Percentiles rank a stretch among this genome's conserved stretches.
phyloP scores from a whole-genome alignment of 2,113 vertebrate species.

The Panthera leo region DNA sequence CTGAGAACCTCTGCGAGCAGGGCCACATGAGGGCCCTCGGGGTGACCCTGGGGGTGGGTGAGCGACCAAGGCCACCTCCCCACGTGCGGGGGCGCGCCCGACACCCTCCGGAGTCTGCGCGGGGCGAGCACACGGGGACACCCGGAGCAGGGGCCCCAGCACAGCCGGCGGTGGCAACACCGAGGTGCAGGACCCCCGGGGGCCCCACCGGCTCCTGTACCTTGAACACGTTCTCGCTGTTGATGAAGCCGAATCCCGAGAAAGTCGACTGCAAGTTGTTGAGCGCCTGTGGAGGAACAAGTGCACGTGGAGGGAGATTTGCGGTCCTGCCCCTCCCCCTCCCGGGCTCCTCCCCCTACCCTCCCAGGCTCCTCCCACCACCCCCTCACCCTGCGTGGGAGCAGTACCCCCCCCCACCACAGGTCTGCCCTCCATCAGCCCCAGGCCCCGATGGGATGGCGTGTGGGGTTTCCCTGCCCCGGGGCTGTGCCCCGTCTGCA shows the following conservation, averaged over 20 bases:
- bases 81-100: not conserved
- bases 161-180: rapidly evolving
- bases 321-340: not conserved
- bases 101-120: not conserved
- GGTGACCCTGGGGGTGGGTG: not conserved
- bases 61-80: not conserved
- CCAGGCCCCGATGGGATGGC: no score
- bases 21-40: not conserved
- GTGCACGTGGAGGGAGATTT: rapidly evolving
- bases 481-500: no score
- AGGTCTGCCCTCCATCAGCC: not conserved
- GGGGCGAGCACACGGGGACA: no score
- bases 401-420: rapidly evolving
- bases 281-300: constrained; percentile 88
- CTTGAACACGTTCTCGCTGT: constrained; percentile 99
- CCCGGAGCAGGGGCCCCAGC: not conserved
- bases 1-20: not conserved
- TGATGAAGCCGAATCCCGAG: constrained; percentile 95
- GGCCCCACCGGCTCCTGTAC: constrained; percentile 69
- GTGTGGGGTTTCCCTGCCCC: not conserved
- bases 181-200: not conserved
- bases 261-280: constrained; percentile 98
- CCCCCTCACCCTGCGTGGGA: rapidly evolving
- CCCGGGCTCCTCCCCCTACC: no score
- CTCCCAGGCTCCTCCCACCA: no score